Base-by-base conservation (phyloP, 2,113 vertebrate species). In the Sclerurus mexicanus region DNA sequence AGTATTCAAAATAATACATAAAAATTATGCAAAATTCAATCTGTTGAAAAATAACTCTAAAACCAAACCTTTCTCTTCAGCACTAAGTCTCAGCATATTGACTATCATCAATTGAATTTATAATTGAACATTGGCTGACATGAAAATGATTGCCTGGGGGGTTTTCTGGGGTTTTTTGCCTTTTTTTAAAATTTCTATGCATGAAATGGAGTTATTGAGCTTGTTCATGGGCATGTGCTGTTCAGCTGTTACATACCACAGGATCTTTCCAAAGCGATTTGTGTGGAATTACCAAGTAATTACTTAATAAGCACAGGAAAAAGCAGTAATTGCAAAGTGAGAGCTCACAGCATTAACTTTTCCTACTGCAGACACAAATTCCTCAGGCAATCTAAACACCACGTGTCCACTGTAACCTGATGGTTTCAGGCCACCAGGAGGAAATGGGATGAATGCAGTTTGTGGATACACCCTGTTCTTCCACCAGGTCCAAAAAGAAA, bases 231-330 rank as follows among this genome's bases (percentile, higher is more conserved):
- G 10, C 52, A 62, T 0, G 6, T 42, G 31, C 14, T 73, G 40
- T 49, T 60, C 33, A 76, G 20, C 22, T 81, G 39, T 59, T 74
- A 53, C 0, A 0, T 50, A 30, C 59, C 3, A 4, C 50, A 59
- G 50, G 30, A 80, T 62, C 53, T 93, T 73, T 63, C 80, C 31
- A 80, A 28, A 42, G 58, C 0, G 0, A 67, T 46, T 67, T 1
- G 2, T 33, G 25, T n/a, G 31, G 71, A 69, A 63, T 47, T 49
- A 78, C 64, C 40, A 73, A 24, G 18, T 42, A 91, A 76, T 85
- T 83, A 73, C 30, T 88, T 93, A 93, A 89, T 64, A 79, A 87
- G 59, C 59, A 66, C 3, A 42, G 46, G 33, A 64, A 78, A 87
- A 90, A 78, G 27, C 2, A 44, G 28, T 73, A 94, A 90, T 85